Conservation (phyloP, 2,888 invertebrate species). For the Creontiades dilutus region DNA sequence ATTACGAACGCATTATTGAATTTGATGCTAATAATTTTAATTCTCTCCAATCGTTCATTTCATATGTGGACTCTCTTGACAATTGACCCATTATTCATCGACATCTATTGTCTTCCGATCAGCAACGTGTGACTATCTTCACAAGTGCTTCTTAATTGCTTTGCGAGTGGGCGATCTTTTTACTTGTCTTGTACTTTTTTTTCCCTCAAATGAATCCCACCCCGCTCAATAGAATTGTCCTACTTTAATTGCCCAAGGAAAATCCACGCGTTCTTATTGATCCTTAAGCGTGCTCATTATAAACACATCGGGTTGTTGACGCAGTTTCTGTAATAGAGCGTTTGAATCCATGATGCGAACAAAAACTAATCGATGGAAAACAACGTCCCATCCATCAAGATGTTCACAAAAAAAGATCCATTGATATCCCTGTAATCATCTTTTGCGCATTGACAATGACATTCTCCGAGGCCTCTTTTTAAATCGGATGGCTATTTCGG, state of each 20-base stretch:
- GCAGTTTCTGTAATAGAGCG: constrained; percentile 21
- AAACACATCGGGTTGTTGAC: not conserved
- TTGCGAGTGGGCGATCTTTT: no score
- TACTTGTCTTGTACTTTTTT: no score
- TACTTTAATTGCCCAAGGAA: not conserved
- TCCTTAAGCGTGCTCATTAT: not conserved
- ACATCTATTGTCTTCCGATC: no score
- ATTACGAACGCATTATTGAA: no score
- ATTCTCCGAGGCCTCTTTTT: not conserved
- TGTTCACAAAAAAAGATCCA: not conserved
- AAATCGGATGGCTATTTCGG: constrained; percentile 16
- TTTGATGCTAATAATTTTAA: no score
- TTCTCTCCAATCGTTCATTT: no score
- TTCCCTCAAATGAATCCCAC: not conserved
- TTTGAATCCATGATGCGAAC: not conserved
- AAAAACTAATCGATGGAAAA: not conserved
- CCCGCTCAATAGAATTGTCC: constrained; percentile 2
- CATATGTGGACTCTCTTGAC: no score
- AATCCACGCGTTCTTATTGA: not conserved
- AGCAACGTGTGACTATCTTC: no score
- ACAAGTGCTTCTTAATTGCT: no score
- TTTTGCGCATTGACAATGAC: not conserved
- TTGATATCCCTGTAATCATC: not conserved
- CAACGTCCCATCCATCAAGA: not conserved
- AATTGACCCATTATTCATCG: no score